A percentile compares a stretch with the other conserved stretches of the same genome.
phyloP scores from a whole-genome alignment of 2,797 vertebrate genomes.

The Mormyrops boulengeri region DNA sequence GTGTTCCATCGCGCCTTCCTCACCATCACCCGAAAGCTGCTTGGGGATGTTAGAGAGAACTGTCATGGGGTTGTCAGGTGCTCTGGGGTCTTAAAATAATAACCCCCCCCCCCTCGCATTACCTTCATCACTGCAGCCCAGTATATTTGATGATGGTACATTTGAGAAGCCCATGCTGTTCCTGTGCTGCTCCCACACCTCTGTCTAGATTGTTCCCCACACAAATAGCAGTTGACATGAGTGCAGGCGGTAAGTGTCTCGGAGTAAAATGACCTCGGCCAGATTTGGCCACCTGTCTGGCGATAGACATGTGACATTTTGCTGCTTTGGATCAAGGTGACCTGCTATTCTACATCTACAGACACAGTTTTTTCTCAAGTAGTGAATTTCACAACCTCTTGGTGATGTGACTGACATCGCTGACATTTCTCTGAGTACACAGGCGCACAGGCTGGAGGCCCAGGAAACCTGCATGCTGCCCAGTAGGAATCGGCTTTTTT shows the following conservation, averaged over 20 bases:
- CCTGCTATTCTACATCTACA: slow-evolving; percentile 4
- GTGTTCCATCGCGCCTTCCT: slow-evolving; percentile 29
- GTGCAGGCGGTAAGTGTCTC: slow-evolving; percentile 7
- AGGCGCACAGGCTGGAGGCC: background rate
- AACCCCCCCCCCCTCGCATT: background rate
- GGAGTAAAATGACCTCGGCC: background rate
- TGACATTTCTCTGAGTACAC: background rate
- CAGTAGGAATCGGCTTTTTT: background rate
- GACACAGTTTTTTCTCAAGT: background rate
- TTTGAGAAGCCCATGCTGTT: background rate
- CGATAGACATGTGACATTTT: background rate
- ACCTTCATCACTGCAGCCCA: background rate
- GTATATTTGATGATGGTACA: background rate
- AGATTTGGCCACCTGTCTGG: background rate
- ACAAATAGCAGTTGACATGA: slow-evolving; percentile 14
- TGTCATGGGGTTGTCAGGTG: slow-evolving; percentile 19
- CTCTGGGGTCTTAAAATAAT: slow-evolving; percentile 16
- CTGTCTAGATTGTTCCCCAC: background rate
- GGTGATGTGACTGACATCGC: background rate
- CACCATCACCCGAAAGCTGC: slow-evolving; percentile 46
- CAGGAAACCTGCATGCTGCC: background rate
- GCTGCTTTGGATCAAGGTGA: background rate
- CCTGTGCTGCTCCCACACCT: background rate
- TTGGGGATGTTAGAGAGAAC: slow-evolving; percentile 50
- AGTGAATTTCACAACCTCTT: background rate